A percentile compares a stretch with the other conserved stretches of the same genome.
phyloP scores from a whole-genome alignment of 2,888 invertebrate species.

The Fragum fragum region DNA sequence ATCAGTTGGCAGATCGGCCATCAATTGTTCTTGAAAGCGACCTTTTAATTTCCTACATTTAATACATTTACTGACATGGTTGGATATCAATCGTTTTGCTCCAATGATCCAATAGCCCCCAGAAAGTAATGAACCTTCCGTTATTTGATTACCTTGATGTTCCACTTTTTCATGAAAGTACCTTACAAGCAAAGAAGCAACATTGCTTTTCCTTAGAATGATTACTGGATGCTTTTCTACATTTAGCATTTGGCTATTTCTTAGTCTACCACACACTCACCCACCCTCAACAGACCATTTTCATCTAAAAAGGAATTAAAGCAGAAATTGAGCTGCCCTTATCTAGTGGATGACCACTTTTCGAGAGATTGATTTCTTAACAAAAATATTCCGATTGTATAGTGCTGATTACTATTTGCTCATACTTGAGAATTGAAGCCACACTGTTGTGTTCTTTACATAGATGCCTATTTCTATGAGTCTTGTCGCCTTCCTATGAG shows the following conservation, averaged over 20 bases:
- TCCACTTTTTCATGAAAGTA: background rate
- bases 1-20: constrained; percentile 10
- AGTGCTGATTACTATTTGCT: background rate
- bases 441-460: background rate
- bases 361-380: background rate
- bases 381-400: background rate
- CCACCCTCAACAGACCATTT: background rate
- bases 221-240: background rate
- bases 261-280: constrained; percentile 6
- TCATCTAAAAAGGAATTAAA: background rate
- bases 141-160: constrained; percentile 2
- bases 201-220: background rate
- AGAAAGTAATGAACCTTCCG: background rate
- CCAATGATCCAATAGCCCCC: constrained; percentile 8
- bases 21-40: background rate
- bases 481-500: background rate
- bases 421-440: background rate
- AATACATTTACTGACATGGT: background rate
- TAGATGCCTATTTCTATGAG: background rate
- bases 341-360: background rate
- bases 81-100: background rate
- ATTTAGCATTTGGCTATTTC: background rate
- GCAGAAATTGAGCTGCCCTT: background rate
- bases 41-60: constrained; percentile 6
- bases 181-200: background rate